Evolutionary conservation across 2,113 vertebrate species (phyloP).

Genomic region (Agelaius tricolor): DNA sequence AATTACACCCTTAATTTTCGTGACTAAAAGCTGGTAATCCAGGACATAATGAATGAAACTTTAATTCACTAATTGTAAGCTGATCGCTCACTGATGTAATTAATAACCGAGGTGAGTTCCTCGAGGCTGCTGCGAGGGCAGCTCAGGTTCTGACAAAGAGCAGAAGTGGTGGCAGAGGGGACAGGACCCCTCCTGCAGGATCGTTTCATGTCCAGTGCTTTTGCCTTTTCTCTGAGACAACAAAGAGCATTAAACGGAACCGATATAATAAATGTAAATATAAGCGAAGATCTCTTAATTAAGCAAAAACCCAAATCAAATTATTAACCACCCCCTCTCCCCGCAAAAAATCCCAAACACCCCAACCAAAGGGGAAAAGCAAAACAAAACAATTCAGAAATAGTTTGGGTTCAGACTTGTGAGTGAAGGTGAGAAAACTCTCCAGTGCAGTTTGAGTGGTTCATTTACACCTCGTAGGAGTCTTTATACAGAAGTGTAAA

Average conservation of each 20-base stretch:
- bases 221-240: background rate
- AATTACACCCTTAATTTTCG: background rate
- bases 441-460: rapidly evolving
- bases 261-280: background rate
- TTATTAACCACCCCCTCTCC: rapidly evolving
- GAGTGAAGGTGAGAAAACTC: background rate
- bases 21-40: background rate
- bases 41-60: background rate
- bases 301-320: background rate
- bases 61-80: background rate
- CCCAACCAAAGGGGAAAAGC: background rate
- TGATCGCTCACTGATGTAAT: background rate
- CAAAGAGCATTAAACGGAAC: background rate
- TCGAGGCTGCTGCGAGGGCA: background rate
- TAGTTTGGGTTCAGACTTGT: background rate
- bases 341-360: rapidly evolving
- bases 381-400: too few species aligned
- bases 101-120: background rate
- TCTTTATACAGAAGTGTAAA: background rate
- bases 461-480: background rate
- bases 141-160: background rate
- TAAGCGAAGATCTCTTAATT: background rate
- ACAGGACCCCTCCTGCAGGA: background rate
- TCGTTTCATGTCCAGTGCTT: background rate
- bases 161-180: background rate